These are phyloP conservation scores for Todus mexicanus DNA, from an alignment of 2,797 vertebrate species.

Conservation along the genomic window DNA sequence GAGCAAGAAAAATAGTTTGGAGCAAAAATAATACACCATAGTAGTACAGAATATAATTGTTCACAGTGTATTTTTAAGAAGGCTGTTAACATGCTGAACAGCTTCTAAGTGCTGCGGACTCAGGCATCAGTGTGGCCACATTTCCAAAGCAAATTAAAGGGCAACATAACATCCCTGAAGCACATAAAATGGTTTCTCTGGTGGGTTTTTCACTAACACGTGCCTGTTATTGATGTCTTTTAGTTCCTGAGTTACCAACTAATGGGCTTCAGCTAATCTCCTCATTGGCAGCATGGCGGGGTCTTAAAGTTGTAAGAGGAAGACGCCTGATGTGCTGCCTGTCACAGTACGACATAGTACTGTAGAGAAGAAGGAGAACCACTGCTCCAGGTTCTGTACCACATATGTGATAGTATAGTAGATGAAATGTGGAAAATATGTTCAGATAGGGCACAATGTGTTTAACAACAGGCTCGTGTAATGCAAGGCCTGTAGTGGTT, in stretches of 20 bases:
- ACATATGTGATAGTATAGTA: neutral
- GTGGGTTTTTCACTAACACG: neutral
- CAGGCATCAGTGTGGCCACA: fast-evolving
- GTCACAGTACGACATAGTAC: fast-evolving
- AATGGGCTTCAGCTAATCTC: neutral
- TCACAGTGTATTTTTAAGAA: neutral
- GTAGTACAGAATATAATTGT: neutral
- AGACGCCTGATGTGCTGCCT: neutral
- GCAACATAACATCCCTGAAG: neutral
- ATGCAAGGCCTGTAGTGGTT: neutral
- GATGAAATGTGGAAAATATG: neutral
- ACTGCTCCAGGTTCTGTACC: neutral
- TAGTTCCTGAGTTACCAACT: neutral
- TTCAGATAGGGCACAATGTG: neutral
- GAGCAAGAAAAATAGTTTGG: neutral
- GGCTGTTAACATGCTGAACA: too few relatives aligned
- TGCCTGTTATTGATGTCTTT: neutral
- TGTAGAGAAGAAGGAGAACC: neutral
- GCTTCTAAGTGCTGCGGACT: neutral
- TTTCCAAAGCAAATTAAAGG: neutral
- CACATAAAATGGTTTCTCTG: neutral
- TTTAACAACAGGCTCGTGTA: neutral
- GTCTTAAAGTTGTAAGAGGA: neutral
- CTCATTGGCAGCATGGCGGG: neutral
- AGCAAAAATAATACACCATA: neutral